Evolutionary conservation across 2,888 invertebrate genomes (phyloP), one percentile per base, ranked within the genome.

Genomic region (Hyposoter didymator): DNA sequence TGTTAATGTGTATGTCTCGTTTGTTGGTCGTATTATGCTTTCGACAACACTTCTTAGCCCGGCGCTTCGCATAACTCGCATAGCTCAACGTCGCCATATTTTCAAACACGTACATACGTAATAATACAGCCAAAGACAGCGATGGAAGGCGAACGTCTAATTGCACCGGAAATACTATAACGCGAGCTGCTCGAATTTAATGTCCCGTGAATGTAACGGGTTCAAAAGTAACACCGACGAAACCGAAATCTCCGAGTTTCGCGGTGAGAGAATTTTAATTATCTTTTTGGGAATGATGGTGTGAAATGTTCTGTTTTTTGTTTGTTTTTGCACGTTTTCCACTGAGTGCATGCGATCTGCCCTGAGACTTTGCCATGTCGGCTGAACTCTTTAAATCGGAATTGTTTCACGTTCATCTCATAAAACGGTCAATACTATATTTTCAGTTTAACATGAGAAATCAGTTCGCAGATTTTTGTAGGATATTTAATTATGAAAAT

Each of bases 191-290:
- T 69, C 64, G 82, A 87, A 89, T 89, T 90, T 89, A 89, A 90
- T 90, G 89, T 82, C 84, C 89, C 90, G 88, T 90, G 87, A 90
- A 90, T 69, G 81, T 84, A 84, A 84, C 78, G 78, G 75, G 78
- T 47, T 64, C 69, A 72, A 55, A 84, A 72, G 72, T 67, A 35
- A 47, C 69, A 47, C 39, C 59, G 28, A 59, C 43, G 19, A 59
- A 39, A 75, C 75, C 47, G 19, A 70, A 70, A 52, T 70, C 35
- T n/a, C 4, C 35, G 45, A 39, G 4, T 45, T 55, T 55, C 67
- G 45, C 5, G 32, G 32, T 52, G 32, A 47, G 45, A 19, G 52
- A 43, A 64, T 39, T 35, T n/a, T 59, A 59, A 59, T 28, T 28
- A 28, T 28, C 28, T 14, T 22, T 22, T 59, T 28, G 59, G 10